Conservation (phyloP, 2,888 invertebrate genomes). For the Didymodactylos carnosus region DNA sequence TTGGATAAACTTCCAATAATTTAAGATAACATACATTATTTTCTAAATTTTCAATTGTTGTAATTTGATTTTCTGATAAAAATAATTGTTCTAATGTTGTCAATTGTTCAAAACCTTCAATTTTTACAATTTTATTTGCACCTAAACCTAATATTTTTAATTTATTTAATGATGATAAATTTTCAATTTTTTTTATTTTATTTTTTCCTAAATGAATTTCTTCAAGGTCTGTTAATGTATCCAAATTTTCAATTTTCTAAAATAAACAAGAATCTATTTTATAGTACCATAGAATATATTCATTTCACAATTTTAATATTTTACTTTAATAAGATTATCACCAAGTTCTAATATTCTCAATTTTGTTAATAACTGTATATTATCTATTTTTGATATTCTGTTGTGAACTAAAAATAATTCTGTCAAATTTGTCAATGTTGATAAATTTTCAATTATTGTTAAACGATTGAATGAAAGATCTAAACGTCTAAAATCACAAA, state of each 20-base stretch:
- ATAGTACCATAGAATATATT: neutral
- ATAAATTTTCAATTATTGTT: constrained; percentile 57
- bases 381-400: constrained; percentile 64
- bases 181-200: constrained; percentile 67
- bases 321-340: constrained; percentile 49
- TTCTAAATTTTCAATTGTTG: constrained; percentile 51
- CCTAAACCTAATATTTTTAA: constrained; percentile 66
- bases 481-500: constrained; percentile 41
- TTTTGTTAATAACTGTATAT: constrained; percentile 54
- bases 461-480: constrained; percentile 90
- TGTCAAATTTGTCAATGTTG: constrained; percentile 51
- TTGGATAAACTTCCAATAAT: too few relatives aligned
- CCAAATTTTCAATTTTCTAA: constrained; percentile 57
- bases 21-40: too few relatives aligned
- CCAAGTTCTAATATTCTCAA: constrained; percentile 73
- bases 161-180: constrained; percentile 49
- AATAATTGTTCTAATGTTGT: constrained; percentile 63
- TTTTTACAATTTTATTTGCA: constrained; percentile 57
- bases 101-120: constrained; percentile 60
- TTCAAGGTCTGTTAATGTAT: constrained; percentile 50
- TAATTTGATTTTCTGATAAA: constrained; percentile 74
- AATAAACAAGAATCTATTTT: neutral
- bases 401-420: constrained; percentile 74
- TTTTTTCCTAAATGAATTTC: constrained; percentile 71
- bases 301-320: too few relatives aligned